These are phyloP conservation scores for Vanessa cardui DNA, from an alignment of 2,888 invertebrate genomes.

Conservation along the genomic window DNA sequence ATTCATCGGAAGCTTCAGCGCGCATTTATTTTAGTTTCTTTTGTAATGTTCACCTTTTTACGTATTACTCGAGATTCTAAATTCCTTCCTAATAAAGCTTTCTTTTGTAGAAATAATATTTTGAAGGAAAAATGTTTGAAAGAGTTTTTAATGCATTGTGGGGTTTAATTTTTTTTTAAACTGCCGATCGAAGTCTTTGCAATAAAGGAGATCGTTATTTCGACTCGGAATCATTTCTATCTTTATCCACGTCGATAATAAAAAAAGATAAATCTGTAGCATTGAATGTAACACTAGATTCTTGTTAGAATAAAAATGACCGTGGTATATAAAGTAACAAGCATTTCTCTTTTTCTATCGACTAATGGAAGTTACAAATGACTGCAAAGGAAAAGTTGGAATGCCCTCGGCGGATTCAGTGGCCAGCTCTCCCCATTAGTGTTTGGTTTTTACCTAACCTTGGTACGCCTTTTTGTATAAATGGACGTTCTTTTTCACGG, in stretches of 20 bases:
- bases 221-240: too few species aligned
- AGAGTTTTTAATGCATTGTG: too few species aligned
- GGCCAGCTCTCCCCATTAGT: constrained; percentile 39
- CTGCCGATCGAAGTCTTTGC: too few species aligned
- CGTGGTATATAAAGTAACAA: constrained; percentile 24
- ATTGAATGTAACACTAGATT: background rate
- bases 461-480: background rate
- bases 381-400: constrained; percentile 56
- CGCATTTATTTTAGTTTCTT: background rate
- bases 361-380: constrained; percentile 50
- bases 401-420: constrained; percentile 49
- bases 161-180: too few species aligned
- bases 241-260: too few species aligned
- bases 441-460: constrained; percentile 11
- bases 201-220: background rate
- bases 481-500: background rate
- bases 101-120: too few species aligned
- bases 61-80: background rate
- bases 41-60: background rate
- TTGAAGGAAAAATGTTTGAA: too few species aligned
- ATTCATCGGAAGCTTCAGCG: constrained; percentile 13
- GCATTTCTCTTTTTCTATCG: constrained; percentile 28
- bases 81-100: too few species aligned
- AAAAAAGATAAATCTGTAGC: background rate
- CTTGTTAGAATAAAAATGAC: constrained; percentile 21